These are phyloP conservation scores for Mantis religiosa DNA, from an alignment of 2,888 invertebrate species.

Conservation along the genomic window DNA sequence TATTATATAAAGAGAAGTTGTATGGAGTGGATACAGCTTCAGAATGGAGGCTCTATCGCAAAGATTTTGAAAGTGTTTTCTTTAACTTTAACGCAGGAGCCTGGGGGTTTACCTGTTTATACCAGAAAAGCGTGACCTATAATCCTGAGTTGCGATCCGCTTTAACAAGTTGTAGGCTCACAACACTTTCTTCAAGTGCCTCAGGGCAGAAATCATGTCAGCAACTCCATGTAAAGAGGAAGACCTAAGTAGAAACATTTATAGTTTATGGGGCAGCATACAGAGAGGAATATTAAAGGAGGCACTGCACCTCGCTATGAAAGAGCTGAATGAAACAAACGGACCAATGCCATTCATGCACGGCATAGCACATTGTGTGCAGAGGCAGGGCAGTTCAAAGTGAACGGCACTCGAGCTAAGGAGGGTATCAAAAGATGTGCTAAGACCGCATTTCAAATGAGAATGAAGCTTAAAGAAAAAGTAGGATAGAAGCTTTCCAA, in stretches of 20 bases:
- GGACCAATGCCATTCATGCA: neutral
- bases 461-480: neutral
- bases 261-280: neutral
- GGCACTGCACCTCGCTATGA: neutral
- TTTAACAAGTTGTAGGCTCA: neutral
- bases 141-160: neutral
- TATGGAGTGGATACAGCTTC: neutral
- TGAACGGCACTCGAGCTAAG: neutral
- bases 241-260: neutral
- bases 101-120: neutral
- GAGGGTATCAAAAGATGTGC: neutral
- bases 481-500: neutral
- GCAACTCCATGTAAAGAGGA: neutral
- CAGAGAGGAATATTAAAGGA: neutral
- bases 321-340: neutral
- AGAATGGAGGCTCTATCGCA: neutral
- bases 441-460: neutral
- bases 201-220: neutral
- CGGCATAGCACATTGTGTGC: neutral
- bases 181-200: neutral
- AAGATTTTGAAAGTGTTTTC: neutral
- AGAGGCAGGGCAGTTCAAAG: neutral
- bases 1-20: too few relatives aligned
- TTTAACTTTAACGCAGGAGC: neutral
- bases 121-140: neutral